phyloP scores from a whole-genome alignment of 1,140 invertebrate species.

The Lasioglossum baleicum region DNA sequence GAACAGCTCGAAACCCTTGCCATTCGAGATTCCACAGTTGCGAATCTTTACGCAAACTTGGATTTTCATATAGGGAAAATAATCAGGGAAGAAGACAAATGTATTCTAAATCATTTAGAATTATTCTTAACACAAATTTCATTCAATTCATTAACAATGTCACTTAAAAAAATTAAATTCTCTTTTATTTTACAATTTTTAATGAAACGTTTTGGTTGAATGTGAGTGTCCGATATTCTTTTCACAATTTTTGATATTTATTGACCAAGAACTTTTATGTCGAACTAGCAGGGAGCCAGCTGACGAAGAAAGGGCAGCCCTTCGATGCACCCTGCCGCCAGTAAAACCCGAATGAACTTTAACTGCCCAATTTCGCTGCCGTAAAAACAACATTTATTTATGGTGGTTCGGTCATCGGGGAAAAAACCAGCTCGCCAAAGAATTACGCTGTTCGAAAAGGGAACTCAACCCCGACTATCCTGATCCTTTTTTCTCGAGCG shows the following conservation, averaged over 20 bases:
- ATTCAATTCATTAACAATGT: background rate
- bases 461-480: conserved; percentile 53
- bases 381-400: conserved; percentile 81
- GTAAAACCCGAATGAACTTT: conserved; percentile 68
- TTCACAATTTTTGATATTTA: background rate
- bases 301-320: conserved; percentile 1
- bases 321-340: conserved; percentile 52
- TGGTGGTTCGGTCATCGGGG: conserved; percentile 73
- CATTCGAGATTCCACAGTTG: background rate
- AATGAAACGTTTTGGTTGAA: too few species aligned
- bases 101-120: too few species aligned
- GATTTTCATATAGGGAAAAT: background rate
- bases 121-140: too few species aligned
- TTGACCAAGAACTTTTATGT: conserved; percentile 24
- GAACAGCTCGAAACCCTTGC: background rate
- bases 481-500: conserved; percentile 15
- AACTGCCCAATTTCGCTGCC: conserved; percentile 79
- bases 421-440: conserved; percentile 72
- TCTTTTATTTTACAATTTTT: background rate
- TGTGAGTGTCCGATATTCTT: too few species aligned
- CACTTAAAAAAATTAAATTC: background rate
- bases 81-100: too few species aligned
- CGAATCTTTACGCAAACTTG: too few species aligned
- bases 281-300: background rate
- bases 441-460: conserved; percentile 72